phyloP scores from a whole-genome alignment of 2,888 invertebrate genomes.

The Cephus spinipes region DNA sequence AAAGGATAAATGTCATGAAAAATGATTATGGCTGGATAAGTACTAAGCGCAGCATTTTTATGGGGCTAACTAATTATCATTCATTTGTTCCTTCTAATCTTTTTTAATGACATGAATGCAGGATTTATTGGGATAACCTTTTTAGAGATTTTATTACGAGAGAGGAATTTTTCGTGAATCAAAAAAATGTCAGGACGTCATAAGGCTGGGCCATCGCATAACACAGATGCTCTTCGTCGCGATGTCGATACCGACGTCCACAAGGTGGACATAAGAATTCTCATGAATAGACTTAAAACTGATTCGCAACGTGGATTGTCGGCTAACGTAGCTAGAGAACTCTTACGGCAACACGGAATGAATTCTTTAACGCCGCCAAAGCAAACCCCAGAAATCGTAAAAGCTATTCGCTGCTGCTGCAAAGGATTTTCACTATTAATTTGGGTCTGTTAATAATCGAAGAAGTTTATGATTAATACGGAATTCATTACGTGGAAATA shows the following conservation, averaged over 20 bases:
- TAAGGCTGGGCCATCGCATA: slow-evolving; percentile 1
- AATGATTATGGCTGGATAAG: background rate
- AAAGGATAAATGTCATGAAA: background rate
- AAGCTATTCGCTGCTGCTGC: slow-evolving; percentile 79
- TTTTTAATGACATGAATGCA: background rate
- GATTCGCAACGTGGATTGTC: slow-evolving; percentile 69
- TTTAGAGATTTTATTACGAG: background rate
- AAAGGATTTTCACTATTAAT: slow-evolving; percentile 66
- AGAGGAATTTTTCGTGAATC: slow-evolving; percentile 10
- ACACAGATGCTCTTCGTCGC: slow-evolving; percentile 34
- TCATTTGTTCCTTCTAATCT: background rate
- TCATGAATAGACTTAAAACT: slow-evolving; percentile 35
- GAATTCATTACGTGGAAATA: background rate
- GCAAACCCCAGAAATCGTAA: slow-evolving; percentile 75
- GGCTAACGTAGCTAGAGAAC: slow-evolving; percentile 70
- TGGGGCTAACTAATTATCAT: background rate
- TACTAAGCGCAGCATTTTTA: background rate
- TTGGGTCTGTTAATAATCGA: slow-evolving; percentile 34
- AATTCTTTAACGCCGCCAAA: slow-evolving; percentile 80
- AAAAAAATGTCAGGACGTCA: slow-evolving; percentile 21
- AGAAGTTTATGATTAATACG: background rate
- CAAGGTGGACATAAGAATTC: slow-evolving; percentile 28
- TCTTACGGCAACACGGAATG: slow-evolving; percentile 73
- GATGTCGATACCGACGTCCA: slow-evolving; percentile 48
- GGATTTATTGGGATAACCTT: background rate